Evolutionary conservation across 2,888 invertebrate genomes (phyloP).

Genomic region (Lottia scabra): DNA sequence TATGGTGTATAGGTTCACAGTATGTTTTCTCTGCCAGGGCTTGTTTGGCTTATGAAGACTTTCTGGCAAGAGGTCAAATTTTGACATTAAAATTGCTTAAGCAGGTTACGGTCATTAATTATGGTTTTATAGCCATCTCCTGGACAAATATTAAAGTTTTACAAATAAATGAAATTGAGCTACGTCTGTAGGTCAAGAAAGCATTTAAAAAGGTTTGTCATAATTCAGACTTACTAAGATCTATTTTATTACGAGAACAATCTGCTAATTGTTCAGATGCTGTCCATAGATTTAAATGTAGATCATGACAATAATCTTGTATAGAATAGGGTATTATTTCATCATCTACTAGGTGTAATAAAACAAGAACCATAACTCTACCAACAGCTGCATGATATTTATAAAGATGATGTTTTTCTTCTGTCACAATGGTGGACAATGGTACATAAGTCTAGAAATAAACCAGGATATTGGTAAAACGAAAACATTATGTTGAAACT

Average conservation of each 20-base stretch:
- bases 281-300: slow-evolving; percentile 17
- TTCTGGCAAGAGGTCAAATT: too few species aligned
- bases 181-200: neutral
- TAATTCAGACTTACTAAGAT: slow-evolving; percentile 16
- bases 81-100: too few species aligned
- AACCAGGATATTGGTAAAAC: too few species aligned
- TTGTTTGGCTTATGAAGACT: too few species aligned
- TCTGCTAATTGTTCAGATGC: slow-evolving; percentile 22
- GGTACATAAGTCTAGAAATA: slow-evolving; percentile 15
- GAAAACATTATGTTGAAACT: too few species aligned
- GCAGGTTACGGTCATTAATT: too few species aligned
- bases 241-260: slow-evolving; percentile 22
- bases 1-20: too few species aligned
- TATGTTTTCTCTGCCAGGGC: too few species aligned
- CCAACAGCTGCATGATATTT: slow-evolving; percentile 38
- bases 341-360: slow-evolving; percentile 36
- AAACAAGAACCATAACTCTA: slow-evolving; percentile 33
- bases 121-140: too few species aligned
- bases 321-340: slow-evolving; percentile 31
- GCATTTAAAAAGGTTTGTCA: neutral
- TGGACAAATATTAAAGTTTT: neutral
- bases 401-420: slow-evolving; percentile 32
- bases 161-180: neutral
- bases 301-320: slow-evolving; percentile 4
- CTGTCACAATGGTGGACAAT: slow-evolving; percentile 17